Evolutionary conservation across 35 echinoderm and acorn worm species (phyloP).

Genomic region (Lytechinus pictus): DNA sequence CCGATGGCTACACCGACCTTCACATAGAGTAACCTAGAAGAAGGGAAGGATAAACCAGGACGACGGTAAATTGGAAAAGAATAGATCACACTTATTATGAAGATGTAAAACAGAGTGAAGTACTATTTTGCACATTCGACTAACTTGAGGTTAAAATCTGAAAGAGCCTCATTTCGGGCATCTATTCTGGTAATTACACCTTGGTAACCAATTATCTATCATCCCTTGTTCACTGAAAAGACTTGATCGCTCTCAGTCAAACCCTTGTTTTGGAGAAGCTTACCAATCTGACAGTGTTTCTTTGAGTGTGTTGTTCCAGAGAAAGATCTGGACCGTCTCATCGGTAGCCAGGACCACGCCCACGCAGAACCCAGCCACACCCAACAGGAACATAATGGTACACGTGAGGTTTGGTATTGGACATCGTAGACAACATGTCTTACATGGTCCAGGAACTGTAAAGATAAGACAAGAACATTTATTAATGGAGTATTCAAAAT

Average conservation of each 20-base stretch:
- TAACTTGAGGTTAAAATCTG: no score
- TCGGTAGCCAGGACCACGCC: slow-evolving; percentile 62
- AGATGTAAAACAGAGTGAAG: no score
- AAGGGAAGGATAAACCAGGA: neutral
- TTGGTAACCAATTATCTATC: no score
- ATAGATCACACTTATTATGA: no score
- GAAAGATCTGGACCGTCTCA: slow-evolving; percentile 60
- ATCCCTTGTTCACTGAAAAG: no score
- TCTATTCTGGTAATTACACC: no score
- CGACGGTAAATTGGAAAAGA: no score
- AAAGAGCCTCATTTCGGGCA: no score
- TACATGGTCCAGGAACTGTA: slow-evolving; percentile 80
- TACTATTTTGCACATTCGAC: no score
- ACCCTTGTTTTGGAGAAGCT: neutral
- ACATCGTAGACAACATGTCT: slow-evolving; percentile 82
- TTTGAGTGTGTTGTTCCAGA: slow-evolving; percentile 22
- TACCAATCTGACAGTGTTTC: slow-evolving; percentile 31
- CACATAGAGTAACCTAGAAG: slow-evolving; percentile 62
- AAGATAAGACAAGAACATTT: neutral
- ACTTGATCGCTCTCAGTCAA: no score
- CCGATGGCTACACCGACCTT: slow-evolving; percentile 59
- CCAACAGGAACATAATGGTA: slow-evolving; percentile 59
- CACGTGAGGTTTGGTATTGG: slow-evolving; percentile 73
- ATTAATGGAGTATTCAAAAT: neutral
- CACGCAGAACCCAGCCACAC: slow-evolving; percentile 61